Conservation (phyloP, 64 coral and sea anemone species). For the Actinia equina region DNA sequence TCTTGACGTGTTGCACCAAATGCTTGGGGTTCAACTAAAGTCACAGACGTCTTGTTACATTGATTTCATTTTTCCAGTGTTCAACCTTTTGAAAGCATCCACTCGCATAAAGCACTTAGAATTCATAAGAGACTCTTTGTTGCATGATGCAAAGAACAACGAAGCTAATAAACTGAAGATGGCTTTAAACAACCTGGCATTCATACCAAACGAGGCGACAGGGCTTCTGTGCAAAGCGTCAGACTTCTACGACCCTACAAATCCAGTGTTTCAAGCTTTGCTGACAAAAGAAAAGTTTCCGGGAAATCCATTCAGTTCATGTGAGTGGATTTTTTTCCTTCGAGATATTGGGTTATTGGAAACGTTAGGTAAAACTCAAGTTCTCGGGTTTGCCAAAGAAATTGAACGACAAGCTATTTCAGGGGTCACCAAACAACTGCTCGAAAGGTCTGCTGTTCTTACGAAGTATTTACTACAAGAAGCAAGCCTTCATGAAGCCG, state of each 20-base stretch:
- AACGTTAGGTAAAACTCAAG: not conserved
- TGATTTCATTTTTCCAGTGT: constrained; percentile 80
- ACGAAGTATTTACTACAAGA: not conserved
- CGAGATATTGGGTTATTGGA: not conserved
- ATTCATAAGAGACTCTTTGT: not conserved
- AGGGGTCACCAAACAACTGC: not conserved
- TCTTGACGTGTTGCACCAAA: constrained; percentile 50
- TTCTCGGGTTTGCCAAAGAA: not conserved
- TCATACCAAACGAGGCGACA: not conserved
- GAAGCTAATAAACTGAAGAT: not conserved
- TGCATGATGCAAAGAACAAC: not conserved
- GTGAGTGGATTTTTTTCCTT: not conserved
- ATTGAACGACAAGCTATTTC: not conserved
- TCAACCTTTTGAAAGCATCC: not conserved
- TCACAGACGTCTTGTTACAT: constrained; percentile 66
- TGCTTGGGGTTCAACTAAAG: constrained; percentile 31
- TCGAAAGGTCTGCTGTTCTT: not conserved
- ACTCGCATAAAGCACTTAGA: not conserved
- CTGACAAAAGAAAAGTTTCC: constrained; percentile 44
- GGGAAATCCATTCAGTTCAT: constrained; percentile 36
- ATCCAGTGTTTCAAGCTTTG: constrained; percentile 71
- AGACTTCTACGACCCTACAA: constrained; percentile 64
- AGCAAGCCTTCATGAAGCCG: not conserved
- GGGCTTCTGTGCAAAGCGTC: constrained; percentile 11
- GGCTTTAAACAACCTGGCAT: not conserved